Evolutionary conservation across 64 coral and sea anemone species (phyloP).

Genomic region (Montipora efflorescens): DNA sequence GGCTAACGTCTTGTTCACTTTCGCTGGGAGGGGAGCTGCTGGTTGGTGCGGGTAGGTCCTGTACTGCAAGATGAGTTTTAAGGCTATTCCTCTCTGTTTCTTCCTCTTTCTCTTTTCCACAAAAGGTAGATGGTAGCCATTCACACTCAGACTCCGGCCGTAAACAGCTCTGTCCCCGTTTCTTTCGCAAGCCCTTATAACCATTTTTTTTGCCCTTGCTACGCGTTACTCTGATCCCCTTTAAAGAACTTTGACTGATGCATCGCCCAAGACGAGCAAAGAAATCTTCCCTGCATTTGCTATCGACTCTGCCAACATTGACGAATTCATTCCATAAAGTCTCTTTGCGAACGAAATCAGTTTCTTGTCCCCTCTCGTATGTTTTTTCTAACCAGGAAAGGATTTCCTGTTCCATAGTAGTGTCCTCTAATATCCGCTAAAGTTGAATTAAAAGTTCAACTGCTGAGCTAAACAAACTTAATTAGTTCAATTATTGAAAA

Average conservation of each 20-base stretch:
- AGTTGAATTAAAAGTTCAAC: slow-evolving; percentile 14
- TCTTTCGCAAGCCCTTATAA: slow-evolving; percentile 9
- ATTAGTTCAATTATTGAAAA: slow-evolving; percentile 1
- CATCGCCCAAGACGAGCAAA: neutral
- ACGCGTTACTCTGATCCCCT: neutral
- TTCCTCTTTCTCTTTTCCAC: neutral
- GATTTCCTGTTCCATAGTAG: slow-evolving; percentile 2
- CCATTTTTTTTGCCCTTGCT: slow-evolving; percentile 27
- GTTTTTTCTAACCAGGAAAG: slow-evolving; percentile 10
- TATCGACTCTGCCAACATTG: neutral
- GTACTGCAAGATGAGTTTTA: no score
- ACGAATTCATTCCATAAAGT: neutral
- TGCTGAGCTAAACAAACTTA: neutral
- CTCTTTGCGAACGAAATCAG: slow-evolving; percentile 5
- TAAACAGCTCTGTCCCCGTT: neutral
- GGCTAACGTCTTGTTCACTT: neutral
- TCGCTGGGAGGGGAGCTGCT: neutral
- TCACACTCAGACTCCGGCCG: slow-evolving; percentile 7
- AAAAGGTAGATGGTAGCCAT: slow-evolving; percentile 1
- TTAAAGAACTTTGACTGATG: slow-evolving; percentile 17
- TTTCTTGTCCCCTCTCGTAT: slow-evolving; percentile 6
- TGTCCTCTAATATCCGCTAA: neutral
- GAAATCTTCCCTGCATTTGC: slow-evolving; percentile 2
- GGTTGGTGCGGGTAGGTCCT: neutral
- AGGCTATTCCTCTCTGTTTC: neutral